Percentiles rank a stretch among this genome's conserved stretches.
These are phyloP conservation scores for Cotesia glomerata DNA, from an alignment of 1,140 invertebrate species.

Conservation along the genomic window DNA sequence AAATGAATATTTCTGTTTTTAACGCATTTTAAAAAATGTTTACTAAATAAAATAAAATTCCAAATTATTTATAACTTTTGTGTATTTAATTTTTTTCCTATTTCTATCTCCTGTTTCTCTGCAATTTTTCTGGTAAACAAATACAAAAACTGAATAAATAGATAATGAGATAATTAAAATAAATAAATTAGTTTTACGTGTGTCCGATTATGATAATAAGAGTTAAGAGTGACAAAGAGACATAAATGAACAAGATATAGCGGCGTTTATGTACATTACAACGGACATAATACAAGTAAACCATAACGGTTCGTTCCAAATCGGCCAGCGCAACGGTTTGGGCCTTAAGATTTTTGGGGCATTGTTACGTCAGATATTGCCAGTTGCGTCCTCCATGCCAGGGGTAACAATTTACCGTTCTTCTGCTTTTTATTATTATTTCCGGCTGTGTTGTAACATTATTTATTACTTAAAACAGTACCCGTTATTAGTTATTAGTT, in stretches of 20 bases:
- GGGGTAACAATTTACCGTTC: constrained; percentile 24
- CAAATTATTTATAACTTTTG: no score
- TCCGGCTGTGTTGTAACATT: background rate
- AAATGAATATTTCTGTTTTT: no score
- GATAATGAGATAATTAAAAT: no score
- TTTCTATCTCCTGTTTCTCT: no score
- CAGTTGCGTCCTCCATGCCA: background rate
- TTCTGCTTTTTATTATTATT: constrained; percentile 3
- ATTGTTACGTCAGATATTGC: constrained; percentile 31
- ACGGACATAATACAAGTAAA: background rate
- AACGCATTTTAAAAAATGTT: no score
- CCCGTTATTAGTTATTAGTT: background rate
- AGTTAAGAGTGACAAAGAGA: background rate
- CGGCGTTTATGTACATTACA: background rate
- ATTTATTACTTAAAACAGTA: background rate
- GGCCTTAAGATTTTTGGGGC: constrained; percentile 42
- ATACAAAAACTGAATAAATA: no score
- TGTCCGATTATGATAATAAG: background rate
- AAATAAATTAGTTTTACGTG: no score
- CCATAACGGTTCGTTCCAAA: constrained; percentile 37
- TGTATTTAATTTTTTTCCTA: no score
- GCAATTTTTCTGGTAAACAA: no score
- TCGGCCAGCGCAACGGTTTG: constrained; percentile 30
- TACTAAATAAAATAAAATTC: no score
- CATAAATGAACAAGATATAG: background rate